Conservation (phyloP, 2,113 vertebrate genomes). For the Scatophagus argus region DNA sequence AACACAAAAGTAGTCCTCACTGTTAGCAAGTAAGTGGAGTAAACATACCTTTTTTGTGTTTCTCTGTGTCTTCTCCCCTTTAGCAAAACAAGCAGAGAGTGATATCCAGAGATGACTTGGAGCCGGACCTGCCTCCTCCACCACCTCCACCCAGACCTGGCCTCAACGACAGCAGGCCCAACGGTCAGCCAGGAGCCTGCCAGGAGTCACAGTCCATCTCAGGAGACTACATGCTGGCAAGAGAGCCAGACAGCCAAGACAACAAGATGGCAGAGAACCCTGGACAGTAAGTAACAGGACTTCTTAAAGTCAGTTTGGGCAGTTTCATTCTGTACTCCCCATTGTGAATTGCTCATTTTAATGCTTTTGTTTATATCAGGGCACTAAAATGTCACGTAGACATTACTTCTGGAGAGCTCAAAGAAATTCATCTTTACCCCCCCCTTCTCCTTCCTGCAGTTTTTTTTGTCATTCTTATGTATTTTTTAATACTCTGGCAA, state of each 20-base stretch:
- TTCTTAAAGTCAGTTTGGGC: neutral
- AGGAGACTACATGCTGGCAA: constrained; percentile 66
- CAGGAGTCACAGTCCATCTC: constrained; percentile 73
- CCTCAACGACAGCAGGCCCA: constrained; percentile 68
- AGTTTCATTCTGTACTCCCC: neutral
- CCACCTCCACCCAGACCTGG: constrained; percentile 78
- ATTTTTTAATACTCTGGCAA: neutral
- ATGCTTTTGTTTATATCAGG: neutral
- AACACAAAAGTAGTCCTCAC: neutral
- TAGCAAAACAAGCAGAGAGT: constrained; percentile 84
- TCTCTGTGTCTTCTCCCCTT: constrained; percentile 17
- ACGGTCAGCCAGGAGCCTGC: constrained; percentile 52
- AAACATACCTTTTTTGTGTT: neutral
- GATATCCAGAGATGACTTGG: constrained; percentile 85
- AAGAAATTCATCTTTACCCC: neutral
- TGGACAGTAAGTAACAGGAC: constrained; percentile 82
- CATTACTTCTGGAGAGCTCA: neutral
- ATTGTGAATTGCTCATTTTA: neutral
- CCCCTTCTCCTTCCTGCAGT: neutral
- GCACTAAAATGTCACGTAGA: neutral
- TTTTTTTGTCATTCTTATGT: neutral
- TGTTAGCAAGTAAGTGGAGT: neutral
- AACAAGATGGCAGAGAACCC: constrained; percentile 79
- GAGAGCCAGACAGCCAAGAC: constrained; percentile 74
- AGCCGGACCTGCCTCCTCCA: constrained; percentile 76